Conservation (phyloP, 2,797 vertebrate genomes). For the Synanceia verrucosa region DNA sequence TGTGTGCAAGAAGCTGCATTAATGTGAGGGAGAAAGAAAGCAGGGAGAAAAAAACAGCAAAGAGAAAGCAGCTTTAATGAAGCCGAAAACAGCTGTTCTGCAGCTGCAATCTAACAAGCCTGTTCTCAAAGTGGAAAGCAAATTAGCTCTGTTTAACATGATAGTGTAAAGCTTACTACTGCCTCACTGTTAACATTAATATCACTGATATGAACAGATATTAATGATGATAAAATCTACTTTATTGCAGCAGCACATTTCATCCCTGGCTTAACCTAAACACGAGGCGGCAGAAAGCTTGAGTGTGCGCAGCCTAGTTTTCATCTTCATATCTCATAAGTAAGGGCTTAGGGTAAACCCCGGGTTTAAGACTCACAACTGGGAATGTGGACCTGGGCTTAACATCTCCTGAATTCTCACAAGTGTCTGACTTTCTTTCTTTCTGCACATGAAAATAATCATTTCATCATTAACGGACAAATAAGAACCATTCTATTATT, state of each 20-base stretch:
- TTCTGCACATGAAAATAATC: neutral
- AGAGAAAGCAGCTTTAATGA: slow-evolving; percentile 46
- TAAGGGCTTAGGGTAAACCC: neutral
- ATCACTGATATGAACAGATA: neutral
- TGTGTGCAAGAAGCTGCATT: neutral
- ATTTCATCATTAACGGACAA: neutral
- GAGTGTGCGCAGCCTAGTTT: neutral
- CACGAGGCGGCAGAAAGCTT: neutral
- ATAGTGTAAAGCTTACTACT: slow-evolving; percentile 28
- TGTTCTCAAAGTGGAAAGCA: slow-evolving; percentile 53
- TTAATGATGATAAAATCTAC: neutral
- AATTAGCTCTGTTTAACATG: slow-evolving; percentile 49
- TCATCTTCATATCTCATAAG: neutral
- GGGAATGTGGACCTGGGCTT: neutral
- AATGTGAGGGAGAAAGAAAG: slow-evolving; percentile 6
- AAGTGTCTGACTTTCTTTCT: neutral
- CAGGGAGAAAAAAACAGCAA: slow-evolving; percentile 15
- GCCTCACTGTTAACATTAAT: slow-evolving; percentile 9
- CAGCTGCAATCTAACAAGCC: slow-evolving; percentile 57
- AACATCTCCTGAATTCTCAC: neutral
- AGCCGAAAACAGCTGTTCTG: slow-evolving; percentile 63
- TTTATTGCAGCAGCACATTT: neutral
- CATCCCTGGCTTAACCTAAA: neutral
- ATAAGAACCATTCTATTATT: neutral
- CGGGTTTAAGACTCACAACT: neutral